Evolutionary conservation across 2,113 vertebrate species (phyloP), one percentile per base, ranked within the genome.

Genomic region (Oxygymnocypris stewartii): DNA sequence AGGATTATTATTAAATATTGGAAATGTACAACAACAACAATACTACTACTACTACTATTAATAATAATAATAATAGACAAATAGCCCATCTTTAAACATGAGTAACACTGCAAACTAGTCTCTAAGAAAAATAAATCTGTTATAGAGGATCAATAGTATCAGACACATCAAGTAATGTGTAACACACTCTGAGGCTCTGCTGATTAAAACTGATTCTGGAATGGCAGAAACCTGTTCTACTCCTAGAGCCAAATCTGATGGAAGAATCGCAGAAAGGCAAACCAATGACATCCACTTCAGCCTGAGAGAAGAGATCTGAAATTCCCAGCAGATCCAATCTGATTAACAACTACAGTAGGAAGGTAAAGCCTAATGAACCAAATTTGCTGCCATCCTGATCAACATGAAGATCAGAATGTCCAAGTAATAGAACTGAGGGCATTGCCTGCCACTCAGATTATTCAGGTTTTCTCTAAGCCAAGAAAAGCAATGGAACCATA

Each of bases 71-170:
- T 86, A 87, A 87, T 80, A 69, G 69, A 67, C 42, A 76, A 83
- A 87, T 63, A 83, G 78, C 37, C 37, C 84, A 79, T 84, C 42
- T 88, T 86, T 79, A 86, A 86, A 88, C 74, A 86, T 42, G 51
- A 86, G 54, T 59, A 88, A 84, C n/a, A 4, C 54, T 18, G 59
- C 28, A 84, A 80, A 79, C 84, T 63, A 57, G 31, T 20, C 35
- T 40, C 16, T 20, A 35, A 59, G 54, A 59, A 59, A 79, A 79
- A 79, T 18, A 51, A 18, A 47, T 31, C 44, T 5, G 75, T 31
- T 51, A 49, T 11, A 79, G 31, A 23, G 12, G 31, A 61, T 59
- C 51, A 35, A 79, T 18, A 6, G 12, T 18, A 61, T 59, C 51
- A 35, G 11, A 9, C n/a, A 25, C n/a, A 18, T 81, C 42, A 20